Percentiles rank a stretch among this genome's conserved stretches.
Evolutionary conservation across 2,888 invertebrate genomes (phyloP).

Genomic region (Teleiodes luculella): DNA sequence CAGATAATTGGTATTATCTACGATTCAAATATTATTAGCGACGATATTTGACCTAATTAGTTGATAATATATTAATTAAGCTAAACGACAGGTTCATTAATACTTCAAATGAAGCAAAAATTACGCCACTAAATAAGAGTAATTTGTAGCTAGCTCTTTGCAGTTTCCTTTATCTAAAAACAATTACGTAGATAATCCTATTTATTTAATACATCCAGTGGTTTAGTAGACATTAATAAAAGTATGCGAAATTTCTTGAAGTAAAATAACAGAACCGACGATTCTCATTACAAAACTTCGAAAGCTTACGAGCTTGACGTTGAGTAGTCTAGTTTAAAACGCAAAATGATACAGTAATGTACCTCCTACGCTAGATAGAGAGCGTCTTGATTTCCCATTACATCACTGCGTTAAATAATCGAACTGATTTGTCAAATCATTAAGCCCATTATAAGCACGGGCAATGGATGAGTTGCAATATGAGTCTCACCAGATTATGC

Average conservation of each 20-base stretch:
- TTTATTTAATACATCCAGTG: too few relatives aligned
- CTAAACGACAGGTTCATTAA: too few relatives aligned
- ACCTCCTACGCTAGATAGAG: conserved; percentile 5
- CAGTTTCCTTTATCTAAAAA: too few relatives aligned
- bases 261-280: background rate
- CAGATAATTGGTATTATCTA: too few relatives aligned
- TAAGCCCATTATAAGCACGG: conserved; percentile 31
- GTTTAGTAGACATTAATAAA: background rate
- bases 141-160: too few relatives aligned
- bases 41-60: too few relatives aligned
- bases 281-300: conserved; percentile 10
- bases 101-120: too few relatives aligned
- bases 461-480: conserved; percentile 14
- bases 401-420: conserved; percentile 36
- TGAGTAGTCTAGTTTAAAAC: background rate
- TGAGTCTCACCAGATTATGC: background rate
- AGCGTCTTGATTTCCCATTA: conserved; percentile 24
- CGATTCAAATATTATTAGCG: too few relatives aligned
- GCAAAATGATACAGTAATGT: background rate
- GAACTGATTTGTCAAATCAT: conserved; percentile 44
- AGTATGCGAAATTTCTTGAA: background rate
- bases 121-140: too few relatives aligned
- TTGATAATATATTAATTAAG: too few relatives aligned
- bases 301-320: conserved; percentile 11
- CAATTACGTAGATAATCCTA: too few relatives aligned